These are phyloP conservation scores for Enteromius trimaculatus DNA, from an alignment of 2,797 vertebrate genomes.

Conservation along the genomic window DNA sequence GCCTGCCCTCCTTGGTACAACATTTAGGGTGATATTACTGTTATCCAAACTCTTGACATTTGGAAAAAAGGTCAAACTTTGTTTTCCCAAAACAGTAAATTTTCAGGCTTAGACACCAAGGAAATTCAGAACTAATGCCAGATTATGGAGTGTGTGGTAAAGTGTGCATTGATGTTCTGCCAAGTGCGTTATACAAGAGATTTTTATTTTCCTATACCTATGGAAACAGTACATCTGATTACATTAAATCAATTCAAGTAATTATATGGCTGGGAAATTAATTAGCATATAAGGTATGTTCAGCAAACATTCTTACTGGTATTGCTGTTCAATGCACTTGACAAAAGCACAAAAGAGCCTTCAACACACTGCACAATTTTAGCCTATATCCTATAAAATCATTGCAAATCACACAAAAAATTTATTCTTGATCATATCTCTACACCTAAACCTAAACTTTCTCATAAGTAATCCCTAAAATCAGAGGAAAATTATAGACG, in stretches of 20 bases:
- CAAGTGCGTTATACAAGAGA: neutral
- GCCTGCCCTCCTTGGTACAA: slow-evolving; percentile 67
- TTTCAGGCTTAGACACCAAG: slow-evolving; percentile 56
- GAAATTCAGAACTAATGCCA: slow-evolving; percentile 57
- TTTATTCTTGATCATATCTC: too few relatives aligned
- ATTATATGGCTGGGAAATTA: neutral
- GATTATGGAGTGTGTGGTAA: slow-evolving; percentile 19
- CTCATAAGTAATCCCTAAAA: too few relatives aligned
- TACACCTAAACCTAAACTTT: too few relatives aligned
- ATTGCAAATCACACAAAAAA: too few relatives aligned
- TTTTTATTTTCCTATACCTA: neutral
- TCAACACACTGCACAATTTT: too few relatives aligned
- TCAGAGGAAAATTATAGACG: too few relatives aligned
- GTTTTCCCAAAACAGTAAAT: slow-evolving; percentile 63
- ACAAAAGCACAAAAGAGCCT: neutral
- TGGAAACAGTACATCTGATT: neutral
- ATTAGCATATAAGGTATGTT: neutral
- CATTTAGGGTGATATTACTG: slow-evolving; percentile 69
- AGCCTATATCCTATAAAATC: too few relatives aligned
- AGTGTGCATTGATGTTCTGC: neutral
- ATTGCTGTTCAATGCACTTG: neutral
- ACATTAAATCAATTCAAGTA: neutral
- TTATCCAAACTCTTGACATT: slow-evolving; percentile 72
- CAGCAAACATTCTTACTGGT: neutral
- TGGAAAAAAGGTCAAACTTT: slow-evolving; percentile 73